Percentiles rank a stretch among this genome's conserved stretches.
Conservation (phyloP, 2,888 invertebrate genomes). For the Trichogramma evanescens region DNA sequence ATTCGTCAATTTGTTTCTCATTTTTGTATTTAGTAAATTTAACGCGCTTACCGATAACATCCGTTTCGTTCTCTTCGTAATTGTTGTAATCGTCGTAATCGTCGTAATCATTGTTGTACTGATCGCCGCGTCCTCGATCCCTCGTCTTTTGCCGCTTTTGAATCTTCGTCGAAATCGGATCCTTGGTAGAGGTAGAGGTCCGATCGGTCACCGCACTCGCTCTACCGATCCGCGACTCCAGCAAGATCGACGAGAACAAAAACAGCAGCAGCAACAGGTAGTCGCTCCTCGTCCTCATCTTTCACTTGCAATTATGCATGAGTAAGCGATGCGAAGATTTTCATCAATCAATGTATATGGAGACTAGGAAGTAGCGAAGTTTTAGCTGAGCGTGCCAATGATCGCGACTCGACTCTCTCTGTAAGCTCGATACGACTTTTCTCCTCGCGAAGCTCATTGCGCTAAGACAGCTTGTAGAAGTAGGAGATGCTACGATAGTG, state of each 20-base stretch:
- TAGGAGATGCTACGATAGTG: too few species aligned
- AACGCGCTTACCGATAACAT: constrained; percentile 29
- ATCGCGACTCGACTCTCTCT: too few species aligned
- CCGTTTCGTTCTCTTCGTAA: constrained; percentile 34
- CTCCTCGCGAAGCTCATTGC: too few species aligned
- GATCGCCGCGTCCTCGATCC: constrained; percentile 24
- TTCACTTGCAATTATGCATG: neutral
- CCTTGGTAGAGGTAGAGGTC: constrained; percentile 21
- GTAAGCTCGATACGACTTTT: too few species aligned
- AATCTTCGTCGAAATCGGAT: constrained; percentile 22
- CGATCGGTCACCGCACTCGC: constrained; percentile 19
- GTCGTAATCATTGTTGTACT: constrained; percentile 33
- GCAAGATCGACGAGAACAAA: neutral
- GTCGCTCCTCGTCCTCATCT: neutral
- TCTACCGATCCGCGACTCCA: neutral
- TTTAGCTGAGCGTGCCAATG: too few species aligned
- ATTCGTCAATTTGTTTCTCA: too few species aligned
- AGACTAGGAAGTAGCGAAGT: too few species aligned
- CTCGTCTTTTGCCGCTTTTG: neutral
- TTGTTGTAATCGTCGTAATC: constrained; percentile 34
- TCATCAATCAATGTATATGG: too few species aligned
- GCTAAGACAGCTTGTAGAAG: too few species aligned
- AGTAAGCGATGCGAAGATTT: too few species aligned
- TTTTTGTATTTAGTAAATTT: too few species aligned
- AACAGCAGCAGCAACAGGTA: constrained; percentile 13